These are phyloP conservation scores for Avahi laniger DNA, from an alignment of 2,797 vertebrate species.

Conservation along the genomic window DNA sequence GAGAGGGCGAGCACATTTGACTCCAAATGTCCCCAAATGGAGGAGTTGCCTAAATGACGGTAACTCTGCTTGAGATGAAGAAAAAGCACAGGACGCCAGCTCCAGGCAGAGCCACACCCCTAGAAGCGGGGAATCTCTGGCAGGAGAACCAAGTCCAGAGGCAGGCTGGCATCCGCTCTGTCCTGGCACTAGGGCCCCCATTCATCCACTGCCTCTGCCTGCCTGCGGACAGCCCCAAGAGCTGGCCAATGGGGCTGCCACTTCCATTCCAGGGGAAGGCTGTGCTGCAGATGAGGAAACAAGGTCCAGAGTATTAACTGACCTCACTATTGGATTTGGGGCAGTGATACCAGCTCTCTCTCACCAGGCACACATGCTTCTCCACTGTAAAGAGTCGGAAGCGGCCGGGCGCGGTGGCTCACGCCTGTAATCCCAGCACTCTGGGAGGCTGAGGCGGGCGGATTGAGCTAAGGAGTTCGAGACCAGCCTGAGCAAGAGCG, in stretches of 20 bases:
- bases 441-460: too few species aligned
- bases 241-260: background rate
- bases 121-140: background rate
- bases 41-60: background rate
- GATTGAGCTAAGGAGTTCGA: too few species aligned
- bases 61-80: background rate
- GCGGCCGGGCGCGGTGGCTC: too few species aligned
- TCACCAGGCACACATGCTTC: background rate
- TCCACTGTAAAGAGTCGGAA: background rate
- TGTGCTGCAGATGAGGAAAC: background rate
- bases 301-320: background rate
- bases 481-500: too few species aligned
- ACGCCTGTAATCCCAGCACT: too few species aligned
- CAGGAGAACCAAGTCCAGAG: background rate
- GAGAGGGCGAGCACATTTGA: background rate
- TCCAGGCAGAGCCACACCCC: constrained; percentile 1
- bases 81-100: background rate
- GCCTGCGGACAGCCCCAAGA: background rate
- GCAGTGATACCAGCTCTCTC: background rate
- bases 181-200: background rate
- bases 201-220: background rate
- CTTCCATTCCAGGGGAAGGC: constrained; percentile 12
- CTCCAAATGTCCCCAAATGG: background rate
- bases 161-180: background rate
- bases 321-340: background rate